Conservation (phyloP, 2,113 vertebrate species). For the Stegastes partitus region DNA sequence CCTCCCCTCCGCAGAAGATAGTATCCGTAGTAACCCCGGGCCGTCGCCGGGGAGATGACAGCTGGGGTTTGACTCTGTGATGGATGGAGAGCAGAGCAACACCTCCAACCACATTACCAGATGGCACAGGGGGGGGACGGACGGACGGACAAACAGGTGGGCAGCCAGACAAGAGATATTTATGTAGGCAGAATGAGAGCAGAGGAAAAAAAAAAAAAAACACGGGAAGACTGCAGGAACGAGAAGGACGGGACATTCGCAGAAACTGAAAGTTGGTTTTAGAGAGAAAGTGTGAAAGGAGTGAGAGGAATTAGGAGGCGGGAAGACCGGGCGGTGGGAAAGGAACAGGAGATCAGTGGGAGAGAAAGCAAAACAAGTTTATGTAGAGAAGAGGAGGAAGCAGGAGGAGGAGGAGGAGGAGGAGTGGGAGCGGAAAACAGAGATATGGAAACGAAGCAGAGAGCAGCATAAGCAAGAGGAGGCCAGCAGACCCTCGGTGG, state of each 20-base stretch:
- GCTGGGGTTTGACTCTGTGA: constrained; percentile 70
- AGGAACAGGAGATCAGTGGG: constrained; percentile 67
- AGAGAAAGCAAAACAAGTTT: constrained; percentile 81
- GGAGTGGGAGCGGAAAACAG: constrained; percentile 70
- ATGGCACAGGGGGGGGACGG: constrained; percentile 52
- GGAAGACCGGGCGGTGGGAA: constrained; percentile 68
- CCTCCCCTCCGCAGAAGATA: constrained; percentile 56
- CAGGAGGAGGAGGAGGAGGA: constrained; percentile 32
- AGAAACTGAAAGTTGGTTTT: constrained; percentile 20
- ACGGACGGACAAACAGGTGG: constrained; percentile 54
- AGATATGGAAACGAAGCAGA: constrained; percentile 76
- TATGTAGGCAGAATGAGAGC: constrained; percentile 15
- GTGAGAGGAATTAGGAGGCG: constrained; percentile 19
- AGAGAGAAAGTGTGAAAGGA: constrained; percentile 45
- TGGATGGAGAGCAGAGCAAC: constrained; percentile 53
- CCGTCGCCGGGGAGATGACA: constrained; percentile 62
- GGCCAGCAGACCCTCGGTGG: constrained; percentile 48
- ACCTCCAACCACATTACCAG: constrained; percentile 74
- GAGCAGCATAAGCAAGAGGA: constrained; percentile 59
- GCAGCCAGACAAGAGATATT: constrained; percentile 39
- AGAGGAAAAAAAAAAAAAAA: constrained; percentile 14
- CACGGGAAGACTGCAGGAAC: neutral
- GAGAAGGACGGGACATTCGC: neutral
- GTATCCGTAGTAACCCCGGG: constrained; percentile 34
- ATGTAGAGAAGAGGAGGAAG: constrained; percentile 74